Evolutionary conservation across 2,113 vertebrate genomes (phyloP).

Genomic region (Melanotaenia duboulayi): DNA sequence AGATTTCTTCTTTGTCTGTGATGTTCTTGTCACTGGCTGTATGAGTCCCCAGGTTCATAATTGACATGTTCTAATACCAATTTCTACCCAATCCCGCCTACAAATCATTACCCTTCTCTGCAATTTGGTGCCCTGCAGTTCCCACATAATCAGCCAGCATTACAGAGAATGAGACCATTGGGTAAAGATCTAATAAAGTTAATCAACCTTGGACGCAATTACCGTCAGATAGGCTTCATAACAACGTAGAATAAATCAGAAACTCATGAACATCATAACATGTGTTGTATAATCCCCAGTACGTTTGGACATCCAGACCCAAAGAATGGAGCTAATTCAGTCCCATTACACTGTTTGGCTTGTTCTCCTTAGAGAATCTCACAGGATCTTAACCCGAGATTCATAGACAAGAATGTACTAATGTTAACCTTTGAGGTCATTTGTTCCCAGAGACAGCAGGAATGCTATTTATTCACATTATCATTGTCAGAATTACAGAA

Average conservation of each 20-base stretch:
- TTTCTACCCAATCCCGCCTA: slow-evolving; percentile 1
- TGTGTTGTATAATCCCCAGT: background rate
- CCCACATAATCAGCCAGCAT: slow-evolving; percentile 50
- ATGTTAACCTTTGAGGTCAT: slow-evolving; percentile 48
- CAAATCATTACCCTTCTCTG: slow-evolving; percentile 43
- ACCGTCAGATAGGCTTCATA: slow-evolving; percentile 44
- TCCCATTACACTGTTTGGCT: background rate
- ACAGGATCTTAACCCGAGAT: slow-evolving; percentile 45
- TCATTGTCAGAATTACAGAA: slow-evolving; percentile 20
- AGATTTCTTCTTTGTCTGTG: slow-evolving; percentile 18
- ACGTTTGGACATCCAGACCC: slow-evolving; percentile 5
- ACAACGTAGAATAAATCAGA: slow-evolving; percentile 30
- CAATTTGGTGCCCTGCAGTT: slow-evolving; percentile 51
- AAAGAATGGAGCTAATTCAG: slow-evolving; percentile 4
- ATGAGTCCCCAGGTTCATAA: slow-evolving; percentile 22
- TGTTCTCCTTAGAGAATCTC: slow-evolving; percentile 26
- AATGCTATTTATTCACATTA: slow-evolving; percentile 32
- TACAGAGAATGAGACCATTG: slow-evolving; percentile 51
- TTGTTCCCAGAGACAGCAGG: slow-evolving; percentile 28
- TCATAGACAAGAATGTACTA: slow-evolving; percentile 41
- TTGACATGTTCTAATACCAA: slow-evolving; percentile 30
- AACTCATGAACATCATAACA: slow-evolving; percentile 12
- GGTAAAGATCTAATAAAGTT: slow-evolving; percentile 62
- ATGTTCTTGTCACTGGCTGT: background rate
- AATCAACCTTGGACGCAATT: slow-evolving; percentile 50